These are phyloP conservation scores for Elachura formosa DNA, from an alignment of 2,113 vertebrate species.

Conservation along the genomic window DNA sequence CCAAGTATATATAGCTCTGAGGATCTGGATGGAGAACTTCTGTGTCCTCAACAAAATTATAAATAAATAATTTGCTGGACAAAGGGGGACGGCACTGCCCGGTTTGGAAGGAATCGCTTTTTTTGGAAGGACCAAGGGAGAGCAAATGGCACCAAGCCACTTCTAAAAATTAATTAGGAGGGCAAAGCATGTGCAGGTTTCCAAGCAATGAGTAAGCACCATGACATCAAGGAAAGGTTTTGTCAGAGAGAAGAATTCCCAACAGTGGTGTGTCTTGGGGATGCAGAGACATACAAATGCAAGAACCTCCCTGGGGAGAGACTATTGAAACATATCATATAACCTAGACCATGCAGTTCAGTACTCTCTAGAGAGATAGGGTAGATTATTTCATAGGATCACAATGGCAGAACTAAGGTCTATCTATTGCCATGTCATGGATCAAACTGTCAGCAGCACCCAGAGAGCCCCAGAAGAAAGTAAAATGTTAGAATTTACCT, in stretches of 20 bases:
- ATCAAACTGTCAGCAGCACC: not conserved
- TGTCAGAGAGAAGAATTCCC: conserved; percentile 2
- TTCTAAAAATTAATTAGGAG: conserved; percentile 49
- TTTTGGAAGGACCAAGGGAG: conserved; percentile 17
- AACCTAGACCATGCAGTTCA: not conserved
- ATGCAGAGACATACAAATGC: not conserved
- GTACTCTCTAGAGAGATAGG: not conserved
- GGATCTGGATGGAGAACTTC: not conserved
- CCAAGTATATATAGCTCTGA: conserved; percentile 18
- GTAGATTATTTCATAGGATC: not conserved
- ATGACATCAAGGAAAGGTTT: conserved; percentile 33
- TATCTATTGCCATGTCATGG: not conserved
- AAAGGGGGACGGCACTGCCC: not conserved
- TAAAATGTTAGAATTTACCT: not conserved
- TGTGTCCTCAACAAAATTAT: not conserved
- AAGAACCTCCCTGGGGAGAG: not conserved
- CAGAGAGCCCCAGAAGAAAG: not conserved
- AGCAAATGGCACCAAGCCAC: conserved; percentile 15
- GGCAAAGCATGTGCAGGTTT: conserved; percentile 22
- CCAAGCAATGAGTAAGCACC: conserved; percentile 38
- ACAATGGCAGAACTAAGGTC: not conserved
- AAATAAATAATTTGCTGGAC: conserved; percentile 13
- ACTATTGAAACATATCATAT: not conserved
- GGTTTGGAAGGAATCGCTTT: conserved; percentile 5
- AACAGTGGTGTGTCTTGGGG: not conserved